Evolutionary conservation across 92 coral and sea anemone species (phyloP), one percentile per base, ranked within the genome.

Genomic region (Zoanthus solanderi): DNA sequence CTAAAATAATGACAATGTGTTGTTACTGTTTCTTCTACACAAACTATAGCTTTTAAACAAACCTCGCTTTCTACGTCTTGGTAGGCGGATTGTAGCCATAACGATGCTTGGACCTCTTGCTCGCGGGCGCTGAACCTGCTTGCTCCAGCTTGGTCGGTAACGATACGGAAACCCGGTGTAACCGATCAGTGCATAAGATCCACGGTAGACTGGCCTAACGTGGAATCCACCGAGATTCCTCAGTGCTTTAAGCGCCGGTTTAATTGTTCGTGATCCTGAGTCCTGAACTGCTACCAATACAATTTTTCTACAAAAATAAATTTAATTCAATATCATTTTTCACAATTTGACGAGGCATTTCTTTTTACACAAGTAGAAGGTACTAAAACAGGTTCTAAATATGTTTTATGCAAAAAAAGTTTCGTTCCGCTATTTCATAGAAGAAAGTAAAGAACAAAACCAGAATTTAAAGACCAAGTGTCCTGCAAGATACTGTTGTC

Each of bases 91-190:
- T 9, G 47, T 6, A 6, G 42, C 72, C 34, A 30, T 60, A 18
- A 79, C 72, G 44, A 34, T 45, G 37, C 84, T 58, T 16, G 84
- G 84, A 56, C 84, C 84, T 60, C 58, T 79, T 14, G 54, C 16
- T 2, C 84, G 50, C 7, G 72, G 84, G 15, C 72, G 84, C 17
- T 79, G 84, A 17, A 56, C 66, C 72, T 79, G 84, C 4, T 17
- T 79, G 30, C 84, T 58, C 84, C 84, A 79, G 60, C 84, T 57
- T 34, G 84, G 84, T 29, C 84, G 84, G 37, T 79, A 79, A 11
- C 84, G 72, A 11, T 45, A 65, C 23, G 50, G 17, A 18, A 79
- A 79, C 17, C 84, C 84, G 23, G 72, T 60, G 84, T 79, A 79
- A 18, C 84, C 84, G 58, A 79, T 44, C 14, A 79, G 18, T 7